Percentiles rank a stretch among this genome's conserved stretches.
Conservation (phyloP, 2,888 invertebrate genomes). For the Phengaris arion region DNA sequence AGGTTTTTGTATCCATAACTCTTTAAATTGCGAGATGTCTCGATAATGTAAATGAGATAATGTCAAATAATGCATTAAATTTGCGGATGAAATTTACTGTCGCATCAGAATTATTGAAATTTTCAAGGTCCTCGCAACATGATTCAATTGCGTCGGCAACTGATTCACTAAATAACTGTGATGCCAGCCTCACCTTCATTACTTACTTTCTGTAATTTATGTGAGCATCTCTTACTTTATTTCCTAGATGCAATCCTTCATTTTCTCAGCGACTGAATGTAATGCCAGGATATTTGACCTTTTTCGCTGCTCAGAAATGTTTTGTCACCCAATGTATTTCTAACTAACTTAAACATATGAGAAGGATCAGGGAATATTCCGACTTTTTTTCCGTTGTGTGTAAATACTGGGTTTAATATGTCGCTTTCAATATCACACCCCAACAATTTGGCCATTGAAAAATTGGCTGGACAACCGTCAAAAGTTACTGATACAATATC, state of each 20-base stretch:
- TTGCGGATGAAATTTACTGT: too few relatives aligned
- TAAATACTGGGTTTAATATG: not conserved
- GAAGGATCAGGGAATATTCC: slow-evolving; percentile 29
- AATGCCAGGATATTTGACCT: slow-evolving; percentile 27
- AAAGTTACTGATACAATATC: not conserved
- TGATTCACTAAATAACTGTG: too few relatives aligned
- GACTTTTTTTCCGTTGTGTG: not conserved
- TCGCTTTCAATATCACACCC: not conserved
- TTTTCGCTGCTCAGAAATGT: too few relatives aligned
- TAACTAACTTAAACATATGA: slow-evolving; percentile 36
- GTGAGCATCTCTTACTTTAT: slow-evolving; percentile 1
- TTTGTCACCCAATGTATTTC: slow-evolving; percentile 34
- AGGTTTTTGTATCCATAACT: too few relatives aligned
- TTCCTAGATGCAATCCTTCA: slow-evolving; percentile 30
- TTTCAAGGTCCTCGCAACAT: too few relatives aligned
- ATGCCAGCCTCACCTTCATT: too few relatives aligned
- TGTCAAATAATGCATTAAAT: too few relatives aligned
- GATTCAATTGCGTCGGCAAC: too few relatives aligned
- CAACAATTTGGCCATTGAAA: slow-evolving; percentile 7
- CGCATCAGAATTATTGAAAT: too few relatives aligned
- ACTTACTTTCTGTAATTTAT: too few relatives aligned
- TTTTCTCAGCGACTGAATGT: slow-evolving; percentile 16
- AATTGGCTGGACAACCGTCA: not conserved
- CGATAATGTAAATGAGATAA: too few relatives aligned
- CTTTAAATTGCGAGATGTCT: too few relatives aligned